These are phyloP conservation scores for Antheraea mylitta DNA, from an alignment of 1,140 invertebrate species.

Conservation along the genomic window DNA sequence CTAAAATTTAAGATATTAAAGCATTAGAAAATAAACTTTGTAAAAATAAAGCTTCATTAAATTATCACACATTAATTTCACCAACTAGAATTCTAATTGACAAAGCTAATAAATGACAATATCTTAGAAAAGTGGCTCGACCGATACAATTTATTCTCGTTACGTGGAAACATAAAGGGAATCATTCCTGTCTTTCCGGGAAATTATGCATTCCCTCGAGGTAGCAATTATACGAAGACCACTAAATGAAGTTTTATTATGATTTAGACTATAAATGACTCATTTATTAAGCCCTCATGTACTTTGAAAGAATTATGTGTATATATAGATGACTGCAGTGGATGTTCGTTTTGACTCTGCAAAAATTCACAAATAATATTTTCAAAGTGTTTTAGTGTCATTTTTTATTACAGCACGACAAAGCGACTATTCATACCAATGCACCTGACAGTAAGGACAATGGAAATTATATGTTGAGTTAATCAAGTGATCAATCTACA, in stretches of 20 bases:
- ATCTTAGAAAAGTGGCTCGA: conserved; percentile 47
- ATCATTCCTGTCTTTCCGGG: conserved; percentile 51
- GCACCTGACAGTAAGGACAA: too few relatives aligned
- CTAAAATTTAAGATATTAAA: too few relatives aligned
- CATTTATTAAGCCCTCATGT: background rate
- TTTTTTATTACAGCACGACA: too few relatives aligned
- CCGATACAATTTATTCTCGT: conserved; percentile 62
- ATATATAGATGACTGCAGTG: too few relatives aligned
- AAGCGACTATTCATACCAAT: too few relatives aligned
- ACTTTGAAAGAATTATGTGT: background rate
- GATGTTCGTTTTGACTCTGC: too few relatives aligned
- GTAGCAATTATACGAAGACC: conserved; percentile 13
- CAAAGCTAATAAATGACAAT: conserved; percentile 55
- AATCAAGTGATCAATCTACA: too few relatives aligned
- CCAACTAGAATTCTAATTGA: conserved; percentile 53
- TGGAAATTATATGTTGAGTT: too few relatives aligned
- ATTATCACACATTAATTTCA: background rate
- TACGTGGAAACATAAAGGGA: conserved; percentile 62
- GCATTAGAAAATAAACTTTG: too few relatives aligned
- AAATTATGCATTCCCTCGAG: conserved; percentile 56
- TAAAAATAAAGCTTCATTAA: too few relatives aligned
- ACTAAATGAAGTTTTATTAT: conserved; percentile 12
- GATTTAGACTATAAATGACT: background rate
- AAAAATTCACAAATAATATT: too few relatives aligned
- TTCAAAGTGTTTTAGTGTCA: too few relatives aligned